Percentiles rank a stretch among this genome's conserved stretches.
These are phyloP conservation scores for Drosophila pseudotalamancana DNA, from an alignment of 2,888 invertebrate genomes.

Conservation along the genomic window DNA sequence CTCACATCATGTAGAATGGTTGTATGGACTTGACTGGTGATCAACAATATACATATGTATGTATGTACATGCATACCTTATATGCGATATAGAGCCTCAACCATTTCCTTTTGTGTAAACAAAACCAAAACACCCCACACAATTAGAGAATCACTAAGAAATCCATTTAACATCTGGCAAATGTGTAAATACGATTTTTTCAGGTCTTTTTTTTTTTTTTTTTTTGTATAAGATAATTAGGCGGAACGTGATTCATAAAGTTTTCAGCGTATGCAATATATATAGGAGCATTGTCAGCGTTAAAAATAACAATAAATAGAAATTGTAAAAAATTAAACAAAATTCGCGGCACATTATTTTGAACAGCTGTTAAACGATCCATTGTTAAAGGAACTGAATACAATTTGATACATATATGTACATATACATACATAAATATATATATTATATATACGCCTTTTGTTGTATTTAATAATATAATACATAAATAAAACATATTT, in stretches of 20 bases:
- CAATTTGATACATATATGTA: neutral
- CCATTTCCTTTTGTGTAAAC: too few relatives aligned
- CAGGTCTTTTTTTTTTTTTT: too few relatives aligned
- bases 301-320: neutral
- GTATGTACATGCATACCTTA: too few relatives aligned
- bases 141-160: neutral
- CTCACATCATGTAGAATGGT: too few relatives aligned
- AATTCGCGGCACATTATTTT: neutral
- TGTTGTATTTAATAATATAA: too few relatives aligned
- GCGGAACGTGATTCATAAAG: constrained; percentile 2
- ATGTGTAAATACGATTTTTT: too few relatives aligned
- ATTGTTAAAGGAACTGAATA: neutral
- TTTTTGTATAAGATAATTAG: neutral
- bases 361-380: neutral
- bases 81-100: too few relatives aligned
- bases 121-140: too few relatives aligned
- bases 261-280: neutral
- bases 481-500: too few relatives aligned
- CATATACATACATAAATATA: neutral
- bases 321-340: neutral
- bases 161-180: constrained; percentile 2
- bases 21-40: too few relatives aligned
- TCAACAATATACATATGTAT: too few relatives aligned
- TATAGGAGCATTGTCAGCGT: neutral
- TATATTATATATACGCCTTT: neutral